Conservation (phyloP, 1,140 invertebrate genomes). For the Microplitis demolitor region DNA sequence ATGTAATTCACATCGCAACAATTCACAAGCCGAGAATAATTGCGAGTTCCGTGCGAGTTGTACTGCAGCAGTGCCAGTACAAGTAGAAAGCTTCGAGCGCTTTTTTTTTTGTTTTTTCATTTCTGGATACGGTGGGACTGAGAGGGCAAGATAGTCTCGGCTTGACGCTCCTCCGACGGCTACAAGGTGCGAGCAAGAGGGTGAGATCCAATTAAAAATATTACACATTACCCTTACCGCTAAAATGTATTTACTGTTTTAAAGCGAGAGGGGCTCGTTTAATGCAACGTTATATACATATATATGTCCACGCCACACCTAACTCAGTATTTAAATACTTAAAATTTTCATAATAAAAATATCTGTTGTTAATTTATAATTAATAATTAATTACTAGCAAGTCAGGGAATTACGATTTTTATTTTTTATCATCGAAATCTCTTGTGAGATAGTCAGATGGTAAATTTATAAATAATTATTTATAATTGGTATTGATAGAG, state of each 20-base stretch:
- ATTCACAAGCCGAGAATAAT: conserved; percentile 52
- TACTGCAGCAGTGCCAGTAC: no score
- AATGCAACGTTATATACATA: not conserved
- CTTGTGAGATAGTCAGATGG: not conserved
- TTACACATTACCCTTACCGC: conserved; percentile 56
- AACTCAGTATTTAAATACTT: no score
- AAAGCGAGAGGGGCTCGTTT: conserved; percentile 42
- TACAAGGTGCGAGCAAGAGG: conserved; percentile 10
- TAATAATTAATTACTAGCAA: no score
- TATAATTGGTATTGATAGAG: not conserved
- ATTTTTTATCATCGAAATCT: no score
- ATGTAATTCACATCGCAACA: conserved; percentile 50
- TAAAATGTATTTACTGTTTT: conserved; percentile 59
- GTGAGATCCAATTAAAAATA: conserved; percentile 60
- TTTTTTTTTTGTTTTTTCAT: conserved; percentile 29
- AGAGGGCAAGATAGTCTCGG: conserved; percentile 10
- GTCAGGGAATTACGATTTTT: no score
- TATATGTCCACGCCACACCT: no score
- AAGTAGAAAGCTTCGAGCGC: conserved; percentile 41
- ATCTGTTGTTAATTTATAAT: no score
- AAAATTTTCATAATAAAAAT: no score
- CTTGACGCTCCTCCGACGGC: not conserved
- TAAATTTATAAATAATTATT: not conserved
- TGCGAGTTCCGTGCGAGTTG: conserved; percentile 41
- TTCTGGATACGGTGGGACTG: not conserved